Conservation (phyloP, 2,797 vertebrate species). For the Petrocephalus sullivani region DNA sequence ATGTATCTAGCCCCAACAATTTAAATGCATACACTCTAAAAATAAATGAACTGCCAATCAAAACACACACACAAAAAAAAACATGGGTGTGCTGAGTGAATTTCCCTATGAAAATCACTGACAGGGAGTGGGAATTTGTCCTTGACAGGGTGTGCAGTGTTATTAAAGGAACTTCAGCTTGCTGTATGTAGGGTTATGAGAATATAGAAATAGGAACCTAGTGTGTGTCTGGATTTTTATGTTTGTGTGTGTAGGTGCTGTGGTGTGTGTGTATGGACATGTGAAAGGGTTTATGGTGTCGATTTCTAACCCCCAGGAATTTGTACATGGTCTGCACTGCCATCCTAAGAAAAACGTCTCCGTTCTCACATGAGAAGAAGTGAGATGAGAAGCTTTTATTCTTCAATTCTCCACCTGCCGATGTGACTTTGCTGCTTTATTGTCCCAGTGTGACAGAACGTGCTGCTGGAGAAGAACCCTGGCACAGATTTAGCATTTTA, state of each 20-base stretch:
- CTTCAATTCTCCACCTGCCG: not conserved
- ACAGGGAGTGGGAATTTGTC: not conserved
- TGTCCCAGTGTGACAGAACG: constrained; percentile 3
- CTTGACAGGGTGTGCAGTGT: not conserved
- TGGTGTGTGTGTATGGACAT: not conserved
- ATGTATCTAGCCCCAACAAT: not conserved
- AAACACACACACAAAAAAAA: not conserved
- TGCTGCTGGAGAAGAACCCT: not conserved
- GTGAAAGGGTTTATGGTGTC: not conserved
- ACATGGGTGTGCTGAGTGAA: not conserved
- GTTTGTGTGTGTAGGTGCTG: not conserved
- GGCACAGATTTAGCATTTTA: constrained; percentile 18
- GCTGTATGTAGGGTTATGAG: not conserved
- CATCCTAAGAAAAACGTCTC: not conserved
- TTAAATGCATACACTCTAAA: not conserved
- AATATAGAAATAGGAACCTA: not conserved
- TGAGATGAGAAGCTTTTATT: not conserved
- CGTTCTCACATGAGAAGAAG: not conserved
- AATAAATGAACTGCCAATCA: not conserved
- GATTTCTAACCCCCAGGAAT: not conserved
- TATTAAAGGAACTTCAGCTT: not conserved
- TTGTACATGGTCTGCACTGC: not conserved
- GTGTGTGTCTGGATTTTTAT: not conserved
- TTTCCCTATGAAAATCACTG: not conserved
- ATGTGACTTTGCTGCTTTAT: not conserved